Evolutionary conservation across 2,797 vertebrate species (phyloP).

Genomic region (Gallinago stenura): DNA sequence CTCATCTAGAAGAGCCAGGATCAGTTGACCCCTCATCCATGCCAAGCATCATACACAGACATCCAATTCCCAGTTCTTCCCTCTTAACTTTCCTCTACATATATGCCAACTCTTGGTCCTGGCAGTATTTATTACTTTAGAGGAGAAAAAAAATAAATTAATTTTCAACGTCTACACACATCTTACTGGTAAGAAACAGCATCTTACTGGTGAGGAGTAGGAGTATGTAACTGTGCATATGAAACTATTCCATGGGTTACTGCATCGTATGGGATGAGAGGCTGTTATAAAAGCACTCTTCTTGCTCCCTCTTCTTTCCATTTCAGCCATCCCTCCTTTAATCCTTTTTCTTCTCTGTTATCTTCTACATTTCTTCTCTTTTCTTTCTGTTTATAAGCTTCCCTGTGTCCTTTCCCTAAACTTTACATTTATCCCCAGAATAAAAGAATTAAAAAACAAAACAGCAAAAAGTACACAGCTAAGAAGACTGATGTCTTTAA

Average conservation of each 20-base stretch:
- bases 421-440: background rate
- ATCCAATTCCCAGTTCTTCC: background rate
- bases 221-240: background rate
- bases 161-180: background rate
- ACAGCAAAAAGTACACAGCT: background rate
- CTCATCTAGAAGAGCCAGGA: background rate
- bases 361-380: background rate
- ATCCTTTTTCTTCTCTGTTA: background rate
- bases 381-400: background rate
- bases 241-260: background rate
- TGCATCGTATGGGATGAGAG: background rate
- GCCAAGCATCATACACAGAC: background rate
- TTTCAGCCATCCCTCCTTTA: background rate
- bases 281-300: background rate
- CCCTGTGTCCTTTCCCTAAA: background rate
- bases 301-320: background rate
- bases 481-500: slow-evolving; percentile 27
- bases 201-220: background rate
- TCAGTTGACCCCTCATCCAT: accelerated
- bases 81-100: background rate
- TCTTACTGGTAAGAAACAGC: background rate
- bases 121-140: background rate
- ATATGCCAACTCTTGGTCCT: background rate
- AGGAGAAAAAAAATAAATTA: no score
- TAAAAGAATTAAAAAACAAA: background rate